Evolutionary conservation across 1,140 invertebrate species (phyloP).

Genomic region (Muscidifurax raptorellus): DNA sequence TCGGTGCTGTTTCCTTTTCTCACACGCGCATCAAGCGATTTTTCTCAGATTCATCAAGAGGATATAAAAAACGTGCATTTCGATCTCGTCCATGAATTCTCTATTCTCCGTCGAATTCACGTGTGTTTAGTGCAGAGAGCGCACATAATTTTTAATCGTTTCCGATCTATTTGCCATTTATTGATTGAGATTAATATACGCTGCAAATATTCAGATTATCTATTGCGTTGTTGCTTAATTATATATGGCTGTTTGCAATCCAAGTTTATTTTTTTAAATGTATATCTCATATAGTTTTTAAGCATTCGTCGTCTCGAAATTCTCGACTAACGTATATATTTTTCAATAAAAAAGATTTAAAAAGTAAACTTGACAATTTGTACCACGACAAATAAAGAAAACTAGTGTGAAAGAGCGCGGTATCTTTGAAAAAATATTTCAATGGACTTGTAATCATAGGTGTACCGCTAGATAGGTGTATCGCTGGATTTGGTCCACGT

Average conservation of each 20-base stretch:
- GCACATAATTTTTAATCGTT: neutral
- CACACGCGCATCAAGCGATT: neutral
- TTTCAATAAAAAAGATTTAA: neutral
- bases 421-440: conserved; percentile 35
- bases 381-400: conserved; percentile 24
- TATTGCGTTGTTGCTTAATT: neutral
- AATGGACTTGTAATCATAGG: conserved; percentile 28
- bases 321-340: conserved; percentile 23
- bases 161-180: neutral
- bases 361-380: conserved; percentile 37
- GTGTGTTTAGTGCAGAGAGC: conserved; percentile 5
- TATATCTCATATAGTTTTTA: neutral
- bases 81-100: conserved; percentile 9
- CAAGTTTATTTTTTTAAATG: neutral
- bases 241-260: neutral
- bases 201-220: neutral
- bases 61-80: neutral
- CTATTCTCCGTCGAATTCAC: neutral
- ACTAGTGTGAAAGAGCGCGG: neutral
- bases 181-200: neutral
- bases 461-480: conserved; percentile 48
- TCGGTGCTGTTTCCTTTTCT: neutral
- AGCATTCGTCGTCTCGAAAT: conserved; percentile 3
- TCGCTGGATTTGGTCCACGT: conserved; percentile 65
- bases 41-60: neutral